Conservation (phyloP, 2,113 vertebrate species). For the Limanda limanda region DNA sequence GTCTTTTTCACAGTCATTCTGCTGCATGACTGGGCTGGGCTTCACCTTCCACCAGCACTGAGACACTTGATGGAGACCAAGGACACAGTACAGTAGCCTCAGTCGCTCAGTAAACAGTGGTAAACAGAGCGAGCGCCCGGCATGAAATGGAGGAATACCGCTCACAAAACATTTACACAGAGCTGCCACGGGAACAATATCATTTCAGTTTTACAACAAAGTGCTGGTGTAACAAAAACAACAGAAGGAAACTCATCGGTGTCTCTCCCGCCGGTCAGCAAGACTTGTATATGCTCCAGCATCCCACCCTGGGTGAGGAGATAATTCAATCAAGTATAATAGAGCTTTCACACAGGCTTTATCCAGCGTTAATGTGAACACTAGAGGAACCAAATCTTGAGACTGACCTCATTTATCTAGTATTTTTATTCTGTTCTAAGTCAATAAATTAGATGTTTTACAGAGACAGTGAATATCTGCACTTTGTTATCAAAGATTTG, state of each 20-base stretch:
- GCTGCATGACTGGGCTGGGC: neutral
- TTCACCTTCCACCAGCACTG: conserved; percentile 24
- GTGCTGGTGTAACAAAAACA: conserved; percentile 68
- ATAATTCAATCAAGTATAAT: conserved; percentile 68
- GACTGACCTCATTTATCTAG: conserved; percentile 28
- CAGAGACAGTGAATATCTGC: neutral
- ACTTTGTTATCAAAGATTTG: neutral
- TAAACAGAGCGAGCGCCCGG: conserved; percentile 72
- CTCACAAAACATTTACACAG: conserved; percentile 77
- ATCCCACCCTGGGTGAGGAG: conserved; percentile 29
- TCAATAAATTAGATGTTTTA: neutral
- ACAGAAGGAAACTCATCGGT: conserved; percentile 48
- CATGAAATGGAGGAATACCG: conserved; percentile 68
- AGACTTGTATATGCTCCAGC: conserved; percentile 56
- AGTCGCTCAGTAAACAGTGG: conserved; percentile 74
- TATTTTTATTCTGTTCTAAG: neutral
- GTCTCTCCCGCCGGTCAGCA: conserved; percentile 32
- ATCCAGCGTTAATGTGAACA: conserved; percentile 5
- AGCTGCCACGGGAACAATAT: conserved; percentile 78
- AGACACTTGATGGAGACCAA: conserved; percentile 47
- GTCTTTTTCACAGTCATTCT: no score
- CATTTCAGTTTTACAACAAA: conserved; percentile 78
- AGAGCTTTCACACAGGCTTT: conserved; percentile 45
- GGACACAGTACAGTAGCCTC: conserved; percentile 75
- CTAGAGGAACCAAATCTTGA: conserved; percentile 12